Evolutionary conservation across 35 echinoderm and acorn worm genomes (phyloP), one percentile per base, ranked within the genome.

Genomic region (Ophioderma brevispina): DNA sequence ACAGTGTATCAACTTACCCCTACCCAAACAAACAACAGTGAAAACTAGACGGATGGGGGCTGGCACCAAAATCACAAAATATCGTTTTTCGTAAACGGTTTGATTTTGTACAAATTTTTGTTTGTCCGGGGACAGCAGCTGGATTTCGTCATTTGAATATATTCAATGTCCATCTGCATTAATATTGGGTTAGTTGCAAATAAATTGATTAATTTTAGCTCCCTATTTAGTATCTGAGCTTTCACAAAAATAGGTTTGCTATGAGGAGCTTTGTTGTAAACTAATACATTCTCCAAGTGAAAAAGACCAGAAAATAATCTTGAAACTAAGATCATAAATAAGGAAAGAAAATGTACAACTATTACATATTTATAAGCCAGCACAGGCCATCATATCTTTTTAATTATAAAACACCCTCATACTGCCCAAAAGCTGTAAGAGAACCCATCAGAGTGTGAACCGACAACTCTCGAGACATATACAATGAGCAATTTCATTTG

Each of bases 361-460:
- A 70, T 70, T 70, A 70, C 10, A 70, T 70, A 70, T 70, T 70
- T 70, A 70, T 30, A 18, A 4, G 17, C 23, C 59, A 25, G 23
- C 23, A 25, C 59, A 70, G 23, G 15, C 15, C 2, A 70, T 70
- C 28, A 25, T 70, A 18, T 70, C 28, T 70, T 2, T 70, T 70
- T 70, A 70, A 70, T 70, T 70, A 70, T 70, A 70, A 18, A 70
- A 70, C 59, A 70, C 59, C 59, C 59, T 70, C 59, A 70, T 25
- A 4, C 28, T 25, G 6, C 6, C 59, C 59, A 70, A 70, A 25
- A 70, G 59, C 59, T 70, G 59, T 70, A 4, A 70, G 4, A 70
- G 28, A 70, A 25, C 59, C 59, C 28, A 70, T 25, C n/a, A 3
- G 59, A 25, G 59, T 70, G 59, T 70, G 59, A 70, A 70, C 59